Percentiles rank a stretch among this genome's conserved stretches.
phyloP scores from a whole-genome alignment of 30 jellyfish, hydroid and myxozoan genomes.

The Nemopilema nomurai region DNA sequence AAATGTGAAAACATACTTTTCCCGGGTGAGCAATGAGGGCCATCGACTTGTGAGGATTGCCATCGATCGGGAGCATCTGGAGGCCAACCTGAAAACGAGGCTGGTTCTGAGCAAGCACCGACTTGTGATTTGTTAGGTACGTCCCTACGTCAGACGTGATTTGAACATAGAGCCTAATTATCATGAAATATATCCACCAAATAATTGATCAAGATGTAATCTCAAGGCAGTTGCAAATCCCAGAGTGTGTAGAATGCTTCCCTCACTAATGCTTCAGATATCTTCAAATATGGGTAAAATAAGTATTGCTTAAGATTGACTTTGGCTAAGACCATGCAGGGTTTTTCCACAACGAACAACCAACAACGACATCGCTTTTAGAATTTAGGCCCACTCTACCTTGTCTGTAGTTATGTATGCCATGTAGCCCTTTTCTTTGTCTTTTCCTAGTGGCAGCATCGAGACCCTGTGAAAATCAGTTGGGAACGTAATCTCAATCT shows the following conservation, averaged over 20 bases:
- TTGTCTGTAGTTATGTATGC: conserved; percentile 84
- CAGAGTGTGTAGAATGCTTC: too few species aligned
- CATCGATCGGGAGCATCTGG: conserved; percentile 82
- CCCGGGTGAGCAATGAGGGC: conserved; percentile 91
- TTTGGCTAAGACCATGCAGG: too few species aligned
- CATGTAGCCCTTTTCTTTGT: conserved; percentile 63
- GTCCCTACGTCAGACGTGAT: neutral
- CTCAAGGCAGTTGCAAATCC: too few species aligned
- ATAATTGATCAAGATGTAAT: too few species aligned
- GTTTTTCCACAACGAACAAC: too few species aligned
- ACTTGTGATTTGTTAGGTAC: neutral
- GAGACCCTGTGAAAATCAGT: conserved; percentile 46
- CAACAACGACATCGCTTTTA: neutral
- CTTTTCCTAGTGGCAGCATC: conserved; percentile 53
- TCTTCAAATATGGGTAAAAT: too few species aligned
- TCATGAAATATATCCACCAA: too few species aligned
- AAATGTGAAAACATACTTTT: conserved; percentile 26
- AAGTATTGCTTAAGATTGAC: too few species aligned
- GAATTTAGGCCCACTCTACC: conserved; percentile 7
- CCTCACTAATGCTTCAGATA: too few species aligned
- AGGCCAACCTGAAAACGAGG: conserved; percentile 74
- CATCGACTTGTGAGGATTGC: conserved; percentile 88
- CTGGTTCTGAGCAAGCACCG: neutral
- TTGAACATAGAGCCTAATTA: neutral
- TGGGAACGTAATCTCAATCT: too few species aligned